Conservation (phyloP, 2,797 vertebrate species). For the Pipistrellus kuhlii region DNA sequence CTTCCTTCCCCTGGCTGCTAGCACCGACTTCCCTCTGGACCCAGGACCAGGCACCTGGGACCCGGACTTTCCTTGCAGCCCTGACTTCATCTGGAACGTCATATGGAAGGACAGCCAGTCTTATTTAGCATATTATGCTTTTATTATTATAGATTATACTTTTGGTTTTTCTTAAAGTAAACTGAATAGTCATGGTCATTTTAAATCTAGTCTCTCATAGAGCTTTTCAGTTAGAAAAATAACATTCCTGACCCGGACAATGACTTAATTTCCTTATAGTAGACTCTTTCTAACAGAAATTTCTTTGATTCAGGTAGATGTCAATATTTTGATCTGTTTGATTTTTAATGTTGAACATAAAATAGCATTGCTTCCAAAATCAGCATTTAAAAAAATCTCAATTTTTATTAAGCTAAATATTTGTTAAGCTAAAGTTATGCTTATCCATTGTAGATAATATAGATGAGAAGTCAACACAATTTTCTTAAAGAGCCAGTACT, state of each 20-base stretch:
- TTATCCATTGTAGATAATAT: not conserved
- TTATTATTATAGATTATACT: not conserved
- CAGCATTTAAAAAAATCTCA: not conserved
- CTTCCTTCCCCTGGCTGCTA: too few relatives aligned
- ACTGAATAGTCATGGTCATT: not conserved
- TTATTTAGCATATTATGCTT: too few relatives aligned
- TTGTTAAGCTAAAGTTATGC: not conserved
- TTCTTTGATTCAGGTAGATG: not conserved
- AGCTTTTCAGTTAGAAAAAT: not conserved
- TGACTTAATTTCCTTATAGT: not conserved
- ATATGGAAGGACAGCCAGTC: too few relatives aligned
- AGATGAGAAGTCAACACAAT: not conserved
- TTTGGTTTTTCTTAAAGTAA: slow-evolving; percentile 4
- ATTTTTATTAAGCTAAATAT: not conserved
- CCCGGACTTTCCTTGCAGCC: too few relatives aligned
- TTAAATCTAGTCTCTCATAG: not conserved
- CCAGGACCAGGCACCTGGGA: too few relatives aligned
- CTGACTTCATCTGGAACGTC: too few relatives aligned
- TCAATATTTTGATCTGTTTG: not conserved
- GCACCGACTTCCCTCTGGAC: too few relatives aligned
- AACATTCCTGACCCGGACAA: not conserved
- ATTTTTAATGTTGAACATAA: not conserved
- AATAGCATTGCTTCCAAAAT: slow-evolving; percentile 39
- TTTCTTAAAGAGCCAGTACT: not conserved
- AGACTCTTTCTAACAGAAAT: not conserved